Percentiles rank a stretch among this genome's conserved stretches.
Evolutionary conservation across 2,888 invertebrate genomes (phyloP).

Genomic region (Limnephilus marmoratus): DNA sequence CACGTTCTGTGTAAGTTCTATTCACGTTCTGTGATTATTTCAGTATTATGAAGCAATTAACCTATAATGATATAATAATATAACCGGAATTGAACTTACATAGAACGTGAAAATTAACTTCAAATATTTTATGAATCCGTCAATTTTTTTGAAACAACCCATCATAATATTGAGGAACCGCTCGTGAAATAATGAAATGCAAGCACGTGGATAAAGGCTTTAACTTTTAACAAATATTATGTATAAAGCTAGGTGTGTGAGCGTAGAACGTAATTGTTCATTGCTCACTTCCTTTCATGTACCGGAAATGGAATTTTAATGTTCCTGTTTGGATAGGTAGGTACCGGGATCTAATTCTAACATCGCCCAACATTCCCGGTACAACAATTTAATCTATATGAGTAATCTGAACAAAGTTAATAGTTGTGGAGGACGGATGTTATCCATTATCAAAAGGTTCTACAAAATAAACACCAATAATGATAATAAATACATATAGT

Average conservation of each 20-base stretch:
- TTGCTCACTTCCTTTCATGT: neutral
- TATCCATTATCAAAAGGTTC: neutral
- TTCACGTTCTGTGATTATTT: too few relatives aligned
- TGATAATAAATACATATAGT: neutral
- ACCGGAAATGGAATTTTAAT: slow-evolving; percentile 23
- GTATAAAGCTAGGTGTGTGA: neutral
- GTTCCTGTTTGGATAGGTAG: neutral
- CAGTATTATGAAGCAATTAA: too few relatives aligned
- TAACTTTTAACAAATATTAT: neutral
- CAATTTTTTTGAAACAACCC: too few relatives aligned
- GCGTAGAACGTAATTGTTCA: neutral
- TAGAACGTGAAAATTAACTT: too few relatives aligned
- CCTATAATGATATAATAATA: too few relatives aligned
- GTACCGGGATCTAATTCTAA: neutral
- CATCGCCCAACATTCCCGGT: neutral
- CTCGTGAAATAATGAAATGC: neutral
- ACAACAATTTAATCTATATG: slow-evolving; percentile 3
- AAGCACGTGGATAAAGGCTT: neutral
- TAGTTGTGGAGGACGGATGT: slow-evolving; percentile 2
- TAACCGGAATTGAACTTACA: too few relatives aligned
- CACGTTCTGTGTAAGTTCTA: too few relatives aligned
- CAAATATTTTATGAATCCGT: too few relatives aligned
- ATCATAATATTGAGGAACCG: neutral
- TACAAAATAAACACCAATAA: neutral
- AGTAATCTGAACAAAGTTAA: slow-evolving; percentile 3